A percentile compares a stretch with the other conserved stretches of the same genome.
Evolutionary conservation across 92 coral and sea anemone genomes (phyloP).

Genomic region (Anthopleura xanthogrammica): DNA sequence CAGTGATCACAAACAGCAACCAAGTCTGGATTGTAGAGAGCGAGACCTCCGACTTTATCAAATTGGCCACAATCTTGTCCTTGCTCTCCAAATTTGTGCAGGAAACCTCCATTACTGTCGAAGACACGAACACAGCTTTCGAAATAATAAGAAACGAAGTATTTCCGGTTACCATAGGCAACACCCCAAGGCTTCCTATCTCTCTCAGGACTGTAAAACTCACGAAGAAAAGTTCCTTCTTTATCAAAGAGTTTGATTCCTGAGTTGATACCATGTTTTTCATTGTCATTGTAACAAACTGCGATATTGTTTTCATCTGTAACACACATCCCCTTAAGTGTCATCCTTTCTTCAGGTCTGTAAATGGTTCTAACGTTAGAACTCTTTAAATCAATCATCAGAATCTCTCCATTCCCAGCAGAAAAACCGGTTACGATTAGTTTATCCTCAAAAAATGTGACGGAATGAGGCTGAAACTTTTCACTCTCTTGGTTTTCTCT

Average conservation of each 20-base stretch:
- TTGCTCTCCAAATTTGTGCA: conserved; percentile 12
- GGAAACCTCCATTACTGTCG: background rate
- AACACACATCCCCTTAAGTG: background rate
- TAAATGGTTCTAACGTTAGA: background rate
- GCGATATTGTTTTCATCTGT: conserved; percentile 15
- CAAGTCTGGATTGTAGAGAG: conserved; percentile 25
- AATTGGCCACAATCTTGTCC: background rate
- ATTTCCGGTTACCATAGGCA: no score
- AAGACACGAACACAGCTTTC: no score
- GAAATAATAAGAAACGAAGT: no score
- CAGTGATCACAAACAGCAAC: conserved; percentile 14
- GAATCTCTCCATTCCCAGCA: background rate
- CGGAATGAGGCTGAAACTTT: background rate
- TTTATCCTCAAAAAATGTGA: background rate
- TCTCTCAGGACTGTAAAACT: no score
- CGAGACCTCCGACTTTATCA: background rate
- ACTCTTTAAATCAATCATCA: background rate
- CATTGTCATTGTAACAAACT: background rate
- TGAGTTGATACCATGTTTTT: no score
- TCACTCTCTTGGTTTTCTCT: background rate
- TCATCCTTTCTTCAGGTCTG: background rate
- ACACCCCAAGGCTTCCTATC: no score
- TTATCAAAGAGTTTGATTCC: no score
- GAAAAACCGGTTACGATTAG: background rate
- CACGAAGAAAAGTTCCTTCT: no score